A percentile compares a stretch with the other conserved stretches of the same genome.
Evolutionary conservation across 2,888 invertebrate species (phyloP).

Genomic region (Synanthedon vespiformis): DNA sequence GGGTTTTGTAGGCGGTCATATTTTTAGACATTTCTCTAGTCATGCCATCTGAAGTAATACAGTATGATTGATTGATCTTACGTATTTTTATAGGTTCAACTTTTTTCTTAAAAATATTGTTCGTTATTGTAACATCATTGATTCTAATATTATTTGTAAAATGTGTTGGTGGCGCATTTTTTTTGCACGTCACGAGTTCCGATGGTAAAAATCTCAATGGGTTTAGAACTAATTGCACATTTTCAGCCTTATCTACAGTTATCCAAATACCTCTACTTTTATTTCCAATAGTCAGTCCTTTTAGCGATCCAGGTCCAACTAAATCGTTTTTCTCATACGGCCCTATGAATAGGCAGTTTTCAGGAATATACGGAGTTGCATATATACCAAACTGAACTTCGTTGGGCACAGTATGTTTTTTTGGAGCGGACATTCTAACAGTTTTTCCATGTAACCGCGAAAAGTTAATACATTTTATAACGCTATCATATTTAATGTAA

Average conservation of each 20-base stretch:
- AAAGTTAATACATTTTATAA: constrained; percentile 56
- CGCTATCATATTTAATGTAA: constrained; percentile 64
- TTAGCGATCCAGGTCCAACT: constrained; percentile 52
- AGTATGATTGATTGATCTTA: constrained; percentile 41
- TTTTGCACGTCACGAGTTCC: constrained; percentile 6
- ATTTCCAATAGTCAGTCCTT: constrained; percentile 17
- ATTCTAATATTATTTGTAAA: constrained; percentile 4
- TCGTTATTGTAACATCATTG: constrained; percentile 4
- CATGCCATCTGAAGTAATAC: constrained; percentile 15
- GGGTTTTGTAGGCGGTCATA: too few species aligned
- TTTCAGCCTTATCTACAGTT: constrained; percentile 44
- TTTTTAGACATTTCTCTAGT: neutral
- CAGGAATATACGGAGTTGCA: constrained; percentile 40
- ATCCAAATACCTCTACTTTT: constrained; percentile 55
- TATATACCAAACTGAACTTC: constrained; percentile 54
- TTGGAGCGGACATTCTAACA: constrained; percentile 50
- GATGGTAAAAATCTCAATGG: constrained; percentile 43
- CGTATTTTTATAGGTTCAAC: constrained; percentile 51
- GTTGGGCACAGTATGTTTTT: constrained; percentile 21
- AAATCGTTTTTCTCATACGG: constrained; percentile 50
- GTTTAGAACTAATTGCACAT: constrained; percentile 46
- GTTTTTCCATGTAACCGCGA: constrained; percentile 56
- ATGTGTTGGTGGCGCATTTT: constrained; percentile 13
- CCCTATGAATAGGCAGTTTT: constrained; percentile 50
- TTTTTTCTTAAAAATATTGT: constrained; percentile 5